A percentile compares a stretch with the other conserved stretches of the same genome.
phyloP scores from a whole-genome alignment of 2,113 vertebrate genomes.

The Coregonus clupeaformis region DNA sequence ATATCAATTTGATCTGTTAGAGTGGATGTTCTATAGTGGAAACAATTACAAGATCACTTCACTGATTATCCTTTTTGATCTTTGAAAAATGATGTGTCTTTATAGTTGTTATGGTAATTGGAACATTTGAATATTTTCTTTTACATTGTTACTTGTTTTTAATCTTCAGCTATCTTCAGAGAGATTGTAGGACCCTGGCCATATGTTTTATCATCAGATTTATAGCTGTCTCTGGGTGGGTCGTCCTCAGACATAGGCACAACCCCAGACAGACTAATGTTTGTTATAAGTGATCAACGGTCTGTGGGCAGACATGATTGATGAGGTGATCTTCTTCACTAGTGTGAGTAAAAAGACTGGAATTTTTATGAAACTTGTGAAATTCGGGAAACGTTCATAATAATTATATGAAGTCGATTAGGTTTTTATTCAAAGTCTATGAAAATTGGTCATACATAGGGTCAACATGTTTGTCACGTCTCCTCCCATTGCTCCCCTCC shows the following conservation, averaged over 20 bases:
- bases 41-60: too few species aligned
- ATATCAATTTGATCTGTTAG: not conserved
- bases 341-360: not conserved
- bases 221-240: not conserved
- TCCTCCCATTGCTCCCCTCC: too few species aligned
- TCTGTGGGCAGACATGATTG: conserved; percentile 17
- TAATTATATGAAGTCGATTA: too few species aligned
- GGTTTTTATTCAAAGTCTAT: too few species aligned
- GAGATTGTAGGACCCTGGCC: not conserved
- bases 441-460: too few species aligned
- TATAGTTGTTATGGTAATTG: not conserved
- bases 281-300: not conserved
- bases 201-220: not conserved
- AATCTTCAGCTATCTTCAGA: too few species aligned
- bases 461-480: too few species aligned
- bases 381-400: not conserved
- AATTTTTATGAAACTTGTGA: not conserved
- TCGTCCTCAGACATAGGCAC: not conserved
- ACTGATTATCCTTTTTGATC: too few species aligned
- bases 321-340: conserved; percentile 5
- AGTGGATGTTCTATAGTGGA: not conserved
- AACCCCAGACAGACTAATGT: not conserved
- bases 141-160: too few species aligned
- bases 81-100: not conserved
- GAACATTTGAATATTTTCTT: not conserved